Base-by-base conservation (phyloP, 2,888 invertebrate species). In the Herminia tarsipennalis region DNA sequence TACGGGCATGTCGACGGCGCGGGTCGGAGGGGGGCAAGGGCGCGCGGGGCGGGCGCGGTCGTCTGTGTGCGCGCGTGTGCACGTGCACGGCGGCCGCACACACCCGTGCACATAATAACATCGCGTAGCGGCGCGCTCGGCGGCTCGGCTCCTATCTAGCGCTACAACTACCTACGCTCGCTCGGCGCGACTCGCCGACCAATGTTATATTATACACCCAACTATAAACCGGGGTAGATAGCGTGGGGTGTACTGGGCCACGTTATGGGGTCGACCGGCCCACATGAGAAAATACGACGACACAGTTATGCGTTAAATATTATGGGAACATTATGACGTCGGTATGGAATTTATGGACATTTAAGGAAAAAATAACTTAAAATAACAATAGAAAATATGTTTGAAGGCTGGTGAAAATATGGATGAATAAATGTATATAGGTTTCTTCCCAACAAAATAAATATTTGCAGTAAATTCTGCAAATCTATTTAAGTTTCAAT, bases 111-210 rank as follows among this genome's bases (percentile, higher is more conserved):
- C 68, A 76, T 83, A 86, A 85, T 83, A 85, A 78, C 82, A 83
- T 78, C 83, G 85, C 81, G 83, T 78, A 83, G 83, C 84, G 78
- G 79, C 81, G 77, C 83, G 85, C 81, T 82, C 78, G 83, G 83
- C 84, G 78, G 79, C 81, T 81, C 81, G 76, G 72, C 77, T 73
- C 80, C 78, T 86, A 86, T 82, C 86, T 81, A 83, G 82, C 83
- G 77, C 82, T 83, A 82, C 80, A 85, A 71, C 80, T 79, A 81
- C 85, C 84, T 86, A 88, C 86, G 70, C 72, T 53, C 17, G 24
- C 18, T n/a, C 22, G 28, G 35, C 21, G 24, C 45, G 24, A 34
- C 47, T 43, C 38, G 25, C 63, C 59, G 22, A 25, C 33, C 3
- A 21, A 67, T 76, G 73, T 76, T 80, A 72, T 81, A 78, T 74